Evolutionary conservation across 2,888 invertebrate genomes (phyloP), one percentile per base, ranked within the genome.

Genomic region (Perdita meconis): DNA sequence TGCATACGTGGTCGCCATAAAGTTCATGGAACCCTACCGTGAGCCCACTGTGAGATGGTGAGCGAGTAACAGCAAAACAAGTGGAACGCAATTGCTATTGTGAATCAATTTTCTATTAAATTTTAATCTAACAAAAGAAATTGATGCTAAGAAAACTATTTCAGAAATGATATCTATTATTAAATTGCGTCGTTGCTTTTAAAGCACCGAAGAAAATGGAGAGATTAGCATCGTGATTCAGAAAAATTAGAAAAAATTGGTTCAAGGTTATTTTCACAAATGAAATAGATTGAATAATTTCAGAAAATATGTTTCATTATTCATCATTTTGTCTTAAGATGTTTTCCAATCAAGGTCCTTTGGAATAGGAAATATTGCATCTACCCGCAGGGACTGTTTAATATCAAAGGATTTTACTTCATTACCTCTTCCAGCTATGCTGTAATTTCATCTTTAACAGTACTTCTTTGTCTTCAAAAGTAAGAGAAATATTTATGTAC

Each of bases 21-120:
- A 59, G 77, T 60, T 75, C 77, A 68, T 22, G 44, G 77, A 77
- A 76, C 59, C 57, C 63, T 13, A 22, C n/a, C 3, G 59, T 4
- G 47, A 65, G 53, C 67, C 36, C 51, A 22, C 67, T 65, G 53
- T 24, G 59, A 55, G 44, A 65, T 34, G 34, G 36, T 51, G 24
- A 51, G 36, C 44, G 30, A 19, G 30, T 13, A 42, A 60, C 72
- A 55, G 44, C 44, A 67, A 72, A 72, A n/a, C 44, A 44, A 69
- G 69, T 38, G 59, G 50, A 50, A 70, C 50, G 38, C 47, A 40
- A 10, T 44, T n/a, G 22, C 56, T 26, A 50, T 56, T 50, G 70
- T 57, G 5, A 26, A 36, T 51, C 36, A 22, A 38, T 72, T 19
- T 72, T 68, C 60, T 55, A 19, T 71, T 56, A n/a, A n/a, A n/a